A percentile compares a stretch with the other conserved stretches of the same genome.
phyloP scores from a whole-genome alignment of 2,113 vertebrate genomes.

The Empidonax traillii region DNA sequence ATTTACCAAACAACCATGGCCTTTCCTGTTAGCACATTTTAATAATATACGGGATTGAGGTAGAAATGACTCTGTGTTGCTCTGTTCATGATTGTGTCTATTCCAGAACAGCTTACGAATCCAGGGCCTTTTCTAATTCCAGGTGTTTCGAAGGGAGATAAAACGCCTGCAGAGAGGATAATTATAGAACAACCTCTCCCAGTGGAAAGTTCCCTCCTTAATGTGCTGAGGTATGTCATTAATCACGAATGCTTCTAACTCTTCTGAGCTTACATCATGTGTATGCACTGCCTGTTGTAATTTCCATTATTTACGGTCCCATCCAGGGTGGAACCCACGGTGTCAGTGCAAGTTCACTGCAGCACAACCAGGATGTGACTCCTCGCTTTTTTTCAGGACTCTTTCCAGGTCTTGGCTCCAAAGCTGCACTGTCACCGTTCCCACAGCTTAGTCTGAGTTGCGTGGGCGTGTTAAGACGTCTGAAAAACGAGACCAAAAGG shows the following conservation, averaged over 20 bases:
- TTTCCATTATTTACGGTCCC: rapidly evolving
- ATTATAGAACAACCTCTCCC: constrained; percentile 2
- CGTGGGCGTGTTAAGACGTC: neutral
- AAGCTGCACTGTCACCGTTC: neutral
- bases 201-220: neutral
- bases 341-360: neutral
- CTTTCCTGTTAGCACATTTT: neutral
- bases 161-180: neutral
- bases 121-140: neutral
- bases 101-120: neutral
- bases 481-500: neutral
- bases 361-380: neutral
- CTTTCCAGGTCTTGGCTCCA: neutral
- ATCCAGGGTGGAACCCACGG: neutral
- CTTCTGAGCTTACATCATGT: neutral
- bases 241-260: neutral
- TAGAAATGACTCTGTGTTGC: neutral
- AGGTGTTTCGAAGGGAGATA: constrained; percentile 6
- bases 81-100: neutral
- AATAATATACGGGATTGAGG: neutral
- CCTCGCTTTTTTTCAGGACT: neutral
- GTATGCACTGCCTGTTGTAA: neutral
- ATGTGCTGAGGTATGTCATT: neutral
- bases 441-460: neutral
- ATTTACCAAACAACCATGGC: neutral